Conservation (phyloP, 2,888 invertebrate species). For the Lasioglossum malachurum region DNA sequence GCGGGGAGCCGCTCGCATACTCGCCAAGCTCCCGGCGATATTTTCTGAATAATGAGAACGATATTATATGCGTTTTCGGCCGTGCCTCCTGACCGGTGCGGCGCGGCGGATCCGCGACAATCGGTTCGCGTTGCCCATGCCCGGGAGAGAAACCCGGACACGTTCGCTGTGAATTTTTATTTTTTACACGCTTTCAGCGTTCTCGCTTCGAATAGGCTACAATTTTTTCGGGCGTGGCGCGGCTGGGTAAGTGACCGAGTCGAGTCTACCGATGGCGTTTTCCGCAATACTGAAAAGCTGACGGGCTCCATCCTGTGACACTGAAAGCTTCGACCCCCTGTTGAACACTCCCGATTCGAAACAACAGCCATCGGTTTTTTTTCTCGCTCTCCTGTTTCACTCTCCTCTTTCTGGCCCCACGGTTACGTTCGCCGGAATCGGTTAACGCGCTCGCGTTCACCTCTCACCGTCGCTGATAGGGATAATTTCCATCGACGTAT, state of each 20-base stretch:
- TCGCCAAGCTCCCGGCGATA: not conserved
- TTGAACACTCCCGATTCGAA: slow-evolving; percentile 40
- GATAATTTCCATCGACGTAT: slow-evolving; percentile 11
- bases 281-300: slow-evolving; percentile 55
- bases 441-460: not conserved
- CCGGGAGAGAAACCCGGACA: not conserved
- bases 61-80: slow-evolving; percentile 44
- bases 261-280: slow-evolving; percentile 55
- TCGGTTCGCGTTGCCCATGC: slow-evolving; percentile 10
- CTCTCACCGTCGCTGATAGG: not conserved
- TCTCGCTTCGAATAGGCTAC: slow-evolving; percentile 38
- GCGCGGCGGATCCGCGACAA: slow-evolving; percentile 13
- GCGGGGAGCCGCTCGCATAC: not conserved
- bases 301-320: slow-evolving; percentile 40
- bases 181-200: slow-evolving; percentile 47
- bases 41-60: slow-evolving; percentile 43
- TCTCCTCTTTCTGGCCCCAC: not conserved
- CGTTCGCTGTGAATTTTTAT: slow-evolving; percentile 59
- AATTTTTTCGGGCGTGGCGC: slow-evolving; percentile 42
- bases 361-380: slow-evolving; percentile 39
- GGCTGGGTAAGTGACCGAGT: slow-evolving; percentile 49
- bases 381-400: not conserved
- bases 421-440: not conserved
- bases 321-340: slow-evolving; percentile 37
- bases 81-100: not conserved